These are phyloP conservation scores for Harpalus rufipes DNA, from an alignment of 2,888 invertebrate species.

Conservation along the genomic window DNA sequence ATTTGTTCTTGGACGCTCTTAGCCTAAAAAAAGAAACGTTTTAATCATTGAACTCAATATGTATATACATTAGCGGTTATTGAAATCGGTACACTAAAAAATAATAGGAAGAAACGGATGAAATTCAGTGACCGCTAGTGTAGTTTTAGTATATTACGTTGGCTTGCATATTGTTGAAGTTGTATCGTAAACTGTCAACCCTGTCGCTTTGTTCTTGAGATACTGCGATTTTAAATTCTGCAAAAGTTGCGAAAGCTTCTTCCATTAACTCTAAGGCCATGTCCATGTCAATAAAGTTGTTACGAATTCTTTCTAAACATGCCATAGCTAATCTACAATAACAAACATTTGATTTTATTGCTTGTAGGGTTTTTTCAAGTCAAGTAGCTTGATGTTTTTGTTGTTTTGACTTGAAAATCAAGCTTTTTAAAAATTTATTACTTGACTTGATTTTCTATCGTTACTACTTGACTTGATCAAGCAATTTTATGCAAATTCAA, in stretches of 20 bases:
- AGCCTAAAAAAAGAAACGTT: conserved; percentile 75
- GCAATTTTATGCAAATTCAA: too few species aligned
- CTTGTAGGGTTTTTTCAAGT: too few species aligned
- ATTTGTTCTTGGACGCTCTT: conserved; percentile 85
- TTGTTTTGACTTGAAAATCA: too few species aligned
- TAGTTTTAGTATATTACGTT: conserved; percentile 78
- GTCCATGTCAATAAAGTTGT: conserved; percentile 90
- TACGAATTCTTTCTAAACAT: conserved; percentile 86
- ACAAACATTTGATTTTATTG: background rate
- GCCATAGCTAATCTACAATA: conserved; percentile 85
- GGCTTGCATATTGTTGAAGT: conserved; percentile 86
- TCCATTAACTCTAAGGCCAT: conserved; percentile 87
- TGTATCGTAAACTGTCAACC: conserved; percentile 88
- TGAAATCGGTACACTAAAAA: too few species aligned
- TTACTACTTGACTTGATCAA: too few species aligned
- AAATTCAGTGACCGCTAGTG: too few species aligned
- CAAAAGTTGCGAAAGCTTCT: conserved; percentile 88
- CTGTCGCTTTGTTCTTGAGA: conserved; percentile 88
- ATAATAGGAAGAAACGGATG: too few species aligned
- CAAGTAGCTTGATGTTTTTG: too few species aligned
- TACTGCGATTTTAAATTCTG: conserved; percentile 83
- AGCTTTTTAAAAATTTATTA: too few species aligned
- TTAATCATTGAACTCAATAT: too few species aligned
- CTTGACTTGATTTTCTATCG: too few species aligned
- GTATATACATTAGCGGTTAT: too few species aligned